These are phyloP conservation scores for Herpetotheres cachinnans DNA, from an alignment of 2,113 vertebrate species.

Conservation along the genomic window DNA sequence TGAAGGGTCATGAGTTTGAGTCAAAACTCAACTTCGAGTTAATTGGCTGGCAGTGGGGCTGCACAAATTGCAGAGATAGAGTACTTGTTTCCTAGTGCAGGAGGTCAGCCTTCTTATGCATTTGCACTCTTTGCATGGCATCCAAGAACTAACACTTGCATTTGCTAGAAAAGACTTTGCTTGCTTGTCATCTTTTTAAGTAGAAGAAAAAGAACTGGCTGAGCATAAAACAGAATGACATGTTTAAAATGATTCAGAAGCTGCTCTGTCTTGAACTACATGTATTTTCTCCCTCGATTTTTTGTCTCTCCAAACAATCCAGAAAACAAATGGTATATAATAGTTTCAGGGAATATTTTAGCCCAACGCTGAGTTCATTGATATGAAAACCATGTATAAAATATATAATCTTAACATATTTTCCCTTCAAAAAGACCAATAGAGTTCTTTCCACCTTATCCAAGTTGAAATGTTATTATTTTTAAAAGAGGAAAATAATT, in stretches of 20 bases:
- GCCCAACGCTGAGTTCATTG: not conserved
- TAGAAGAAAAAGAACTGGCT: conserved; percentile 44
- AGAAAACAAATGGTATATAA: conserved; percentile 10
- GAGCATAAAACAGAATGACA: conserved; percentile 43
- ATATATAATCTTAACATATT: conserved; percentile 30
- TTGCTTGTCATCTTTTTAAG: conserved; percentile 58
- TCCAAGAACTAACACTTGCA: conserved; percentile 45
- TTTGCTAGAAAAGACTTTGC: conserved; percentile 53
- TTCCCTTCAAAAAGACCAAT: conserved; percentile 34
- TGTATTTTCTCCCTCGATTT: conserved; percentile 14
- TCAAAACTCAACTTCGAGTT: conserved; percentile 77
- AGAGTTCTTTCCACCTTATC: conserved; percentile 22
- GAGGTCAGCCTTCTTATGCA: conserved; percentile 37
- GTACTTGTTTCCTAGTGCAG: conserved; percentile 55
- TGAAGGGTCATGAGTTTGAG: conserved; percentile 72
- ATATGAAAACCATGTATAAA: conserved; percentile 21
- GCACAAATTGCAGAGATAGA: conserved; percentile 65
- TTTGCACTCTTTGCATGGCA: conserved; percentile 47
- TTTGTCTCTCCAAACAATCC: conserved; percentile 32
- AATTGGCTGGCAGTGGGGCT: conserved; percentile 70
- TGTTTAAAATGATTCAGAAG: conserved; percentile 40
- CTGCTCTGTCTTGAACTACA: conserved; percentile 44
- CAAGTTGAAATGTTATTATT: conserved; percentile 27
- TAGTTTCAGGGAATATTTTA: conserved; percentile 15
- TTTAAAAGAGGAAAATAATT: conserved; percentile 59